Base-by-base conservation (phyloP, 2,888 invertebrate species). In the Drosophila putrida region DNA sequence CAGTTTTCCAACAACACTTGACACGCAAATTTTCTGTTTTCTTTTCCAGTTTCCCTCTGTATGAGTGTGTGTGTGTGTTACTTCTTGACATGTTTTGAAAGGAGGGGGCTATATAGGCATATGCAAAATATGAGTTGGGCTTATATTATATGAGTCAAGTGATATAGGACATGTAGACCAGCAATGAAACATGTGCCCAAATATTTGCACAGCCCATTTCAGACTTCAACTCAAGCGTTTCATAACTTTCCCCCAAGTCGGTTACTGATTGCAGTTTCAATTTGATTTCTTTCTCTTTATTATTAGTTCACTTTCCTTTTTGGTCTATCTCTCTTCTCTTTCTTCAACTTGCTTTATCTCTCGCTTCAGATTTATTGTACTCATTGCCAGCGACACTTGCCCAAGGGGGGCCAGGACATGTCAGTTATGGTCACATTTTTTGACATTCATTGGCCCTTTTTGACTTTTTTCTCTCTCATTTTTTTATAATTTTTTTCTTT, bases 361-460 rank as follows among this genome's bases (percentile, higher is more conserved):
- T 46, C 35, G 31, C 27, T 62, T 64, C 66, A 72, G 70, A 80
- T 80, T 86, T 84, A 80, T 83, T 76, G 72, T 72, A 58, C 83
- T 75, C 75, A 75, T 77, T 79, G 82, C 49, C 75, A 53, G 59
- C 50, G 47, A 60, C 72, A 63, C 55, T 71, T 63, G 59, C 41
- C 64, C 13, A n/a, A n/a, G 9, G 44, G 38, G 57, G 57, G 43
- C 35, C 43, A n/a, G n/a, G n/a, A 35, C 57, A 41, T 72, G 78
- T 82, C 84, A 82, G 81, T 84, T 85, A 73, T 78, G 84, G 82
- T 84, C 85, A 82, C 78, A 74, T 70, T 84, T 83, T 77, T 82
- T 85, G 82, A 86, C 84, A 86, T 86, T 86, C 75, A 84, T 86
- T 85, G 87, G 84, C 82, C 72, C 60, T 69, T 71, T 69, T 67